Evolutionary conservation across 1,140 invertebrate genomes (phyloP).

Genomic region (Coelopa frigida): DNA sequence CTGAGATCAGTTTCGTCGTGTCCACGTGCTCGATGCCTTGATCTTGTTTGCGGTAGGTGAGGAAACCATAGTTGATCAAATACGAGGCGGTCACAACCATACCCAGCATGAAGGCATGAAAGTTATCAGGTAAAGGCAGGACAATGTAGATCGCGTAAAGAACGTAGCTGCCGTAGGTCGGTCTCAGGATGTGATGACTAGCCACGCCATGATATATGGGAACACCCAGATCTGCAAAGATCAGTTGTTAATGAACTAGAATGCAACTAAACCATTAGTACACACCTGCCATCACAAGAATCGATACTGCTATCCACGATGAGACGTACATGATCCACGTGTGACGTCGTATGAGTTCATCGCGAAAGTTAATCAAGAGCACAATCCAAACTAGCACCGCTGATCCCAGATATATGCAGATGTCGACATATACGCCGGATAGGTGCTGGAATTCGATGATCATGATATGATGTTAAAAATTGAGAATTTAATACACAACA

Average conservation of each 20-base stretch:
- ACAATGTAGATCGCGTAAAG: constrained; percentile 71
- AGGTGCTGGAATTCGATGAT: constrained; percentile 31
- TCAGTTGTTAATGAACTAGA: too few relatives aligned
- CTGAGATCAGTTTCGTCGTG: constrained; percentile 47
- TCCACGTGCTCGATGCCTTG: constrained; percentile 44
- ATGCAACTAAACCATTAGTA: not conserved
- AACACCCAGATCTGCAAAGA: constrained; percentile 50
- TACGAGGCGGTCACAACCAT: constrained; percentile 56
- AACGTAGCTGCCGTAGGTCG: constrained; percentile 62
- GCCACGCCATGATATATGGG: constrained; percentile 49
- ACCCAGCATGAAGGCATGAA: constrained; percentile 58
- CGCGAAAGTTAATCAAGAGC: constrained; percentile 47
- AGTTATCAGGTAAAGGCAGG: constrained; percentile 63
- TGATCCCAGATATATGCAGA: constrained; percentile 44
- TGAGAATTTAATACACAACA: constrained; percentile 4
- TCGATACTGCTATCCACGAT: constrained; percentile 46
- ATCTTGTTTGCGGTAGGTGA: constrained; percentile 55
- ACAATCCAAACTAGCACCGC: constrained; percentile 48
- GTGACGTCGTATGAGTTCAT: constrained; percentile 46
- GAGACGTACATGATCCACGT: constrained; percentile 47
- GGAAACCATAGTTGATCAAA: constrained; percentile 53
- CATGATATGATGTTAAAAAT: too few relatives aligned
- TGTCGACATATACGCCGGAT: constrained; percentile 39
- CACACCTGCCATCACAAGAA: constrained; percentile 39
- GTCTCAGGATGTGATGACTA: constrained; percentile 47